Base-by-base conservation (phyloP, 2,797 vertebrate species). In the Spondyliosoma cantharus region DNA sequence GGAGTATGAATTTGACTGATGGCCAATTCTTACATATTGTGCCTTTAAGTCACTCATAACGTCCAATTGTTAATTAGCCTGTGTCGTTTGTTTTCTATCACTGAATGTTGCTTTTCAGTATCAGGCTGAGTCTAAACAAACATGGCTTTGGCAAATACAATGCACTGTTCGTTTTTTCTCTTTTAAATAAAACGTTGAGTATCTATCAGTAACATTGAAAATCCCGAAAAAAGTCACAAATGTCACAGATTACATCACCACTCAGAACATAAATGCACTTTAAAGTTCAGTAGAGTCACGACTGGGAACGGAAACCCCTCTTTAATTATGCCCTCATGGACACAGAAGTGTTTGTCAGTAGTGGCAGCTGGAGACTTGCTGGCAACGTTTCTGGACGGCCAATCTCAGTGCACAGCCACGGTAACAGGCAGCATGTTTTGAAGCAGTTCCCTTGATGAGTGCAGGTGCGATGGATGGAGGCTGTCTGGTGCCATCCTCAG, bases 401-500 rank as follows among this genome's bases (percentile, higher is more conserved):
- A 37, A 1, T 48, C 69, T 92, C 92, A 94, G 52, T 91, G 94
- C 72, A 92, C 89, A 32, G 93, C 90, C 25, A 29, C 27, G 5
- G 20, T 92, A 64, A 94, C 90, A 0, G 95, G 92, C 81, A 92
- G 69, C 2, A 83, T 82, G 76, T 91, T 88, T 7, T 84, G 78
- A 17, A 84, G 54, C 2, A 94, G 89, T 27, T 94, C 93, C 32
- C 93, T 88, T 8, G 90, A 91, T 32, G 92, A 94, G 62, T 64
- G 78, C 2, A 25, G 74, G 37, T 29, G 59, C 16, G 69, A 74
- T 4, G 61, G 62, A 0, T 86, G 93, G 29, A 85, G 87, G 68
- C 83, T 89, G 74, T 94, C 94, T 3, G 92, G 87, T 0, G 82
- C 93, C 80, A 92, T 77, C 59, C 93, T 93, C 72, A 95, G 83